These are phyloP conservation scores for Phymatocera aterrima DNA, from an alignment of 2,888 invertebrate species.

Conservation along the genomic window DNA sequence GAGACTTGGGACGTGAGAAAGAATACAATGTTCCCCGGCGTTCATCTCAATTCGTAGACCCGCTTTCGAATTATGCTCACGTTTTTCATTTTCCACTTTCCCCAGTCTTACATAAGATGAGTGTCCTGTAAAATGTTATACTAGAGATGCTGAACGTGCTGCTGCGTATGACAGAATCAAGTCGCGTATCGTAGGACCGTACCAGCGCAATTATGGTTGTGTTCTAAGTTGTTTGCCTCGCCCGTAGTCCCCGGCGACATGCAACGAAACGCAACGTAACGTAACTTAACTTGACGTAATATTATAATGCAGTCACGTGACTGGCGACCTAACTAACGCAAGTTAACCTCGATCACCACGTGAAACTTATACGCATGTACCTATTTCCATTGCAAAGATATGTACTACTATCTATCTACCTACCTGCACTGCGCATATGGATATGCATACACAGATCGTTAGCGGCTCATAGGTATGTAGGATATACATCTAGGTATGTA, in stretches of 20 bases:
- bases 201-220: constrained; percentile 14
- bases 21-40: neutral
- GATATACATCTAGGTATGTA: neutral
- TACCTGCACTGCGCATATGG: neutral
- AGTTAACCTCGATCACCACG: constrained; percentile 43
- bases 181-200: neutral
- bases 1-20: neutral
- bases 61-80: constrained; percentile 14
- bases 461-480: neutral
- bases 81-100: constrained; percentile 23
- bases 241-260: neutral
- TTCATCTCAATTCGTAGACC: no score
- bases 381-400: neutral
- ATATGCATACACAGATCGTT: neutral
- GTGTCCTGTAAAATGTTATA: neutral
- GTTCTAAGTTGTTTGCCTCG: constrained; percentile 11
- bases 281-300: constrained; percentile 15
- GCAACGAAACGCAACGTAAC: constrained; percentile 16
- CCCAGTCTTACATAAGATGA: constrained; percentile 4
- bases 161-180: neutral
- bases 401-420: neutral
- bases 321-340: constrained; percentile 36
- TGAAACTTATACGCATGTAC: constrained; percentile 20
- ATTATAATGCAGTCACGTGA: constrained; percentile 38
- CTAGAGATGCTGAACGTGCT: neutral